Conservation (phyloP, 2,797 vertebrate genomes). For the Rhabdomys pumilio region DNA sequence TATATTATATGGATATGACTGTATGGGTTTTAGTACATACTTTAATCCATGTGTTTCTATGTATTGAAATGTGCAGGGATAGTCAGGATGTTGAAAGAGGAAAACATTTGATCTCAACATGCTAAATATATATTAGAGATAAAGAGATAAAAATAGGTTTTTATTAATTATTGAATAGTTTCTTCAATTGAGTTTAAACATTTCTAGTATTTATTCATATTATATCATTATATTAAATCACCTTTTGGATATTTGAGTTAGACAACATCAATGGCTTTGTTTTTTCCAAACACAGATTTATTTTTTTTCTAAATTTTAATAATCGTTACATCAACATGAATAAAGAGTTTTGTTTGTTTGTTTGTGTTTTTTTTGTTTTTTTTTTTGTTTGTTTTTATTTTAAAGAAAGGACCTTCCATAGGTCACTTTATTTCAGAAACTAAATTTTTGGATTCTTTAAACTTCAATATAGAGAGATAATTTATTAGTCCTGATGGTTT, state of each 20-base stretch:
- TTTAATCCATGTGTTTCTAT: not conserved
- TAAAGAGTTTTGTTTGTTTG: constrained; percentile 36
- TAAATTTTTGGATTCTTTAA: not conserved
- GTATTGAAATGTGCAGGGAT: not conserved
- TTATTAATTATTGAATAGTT: not conserved
- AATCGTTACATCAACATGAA: not conserved
- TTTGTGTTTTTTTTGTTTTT: not conserved
- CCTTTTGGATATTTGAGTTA: not conserved
- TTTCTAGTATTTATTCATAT: not conserved
- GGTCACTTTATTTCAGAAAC: not conserved
- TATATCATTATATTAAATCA: not conserved
- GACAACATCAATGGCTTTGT: not conserved
- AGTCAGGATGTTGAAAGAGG: not conserved
- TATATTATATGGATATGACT: not conserved
- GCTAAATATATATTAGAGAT: not conserved
- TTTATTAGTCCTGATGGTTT: constrained; percentile 38
- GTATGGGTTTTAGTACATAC: not conserved
- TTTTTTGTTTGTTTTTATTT: too few species aligned
- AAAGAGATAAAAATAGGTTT: not conserved
- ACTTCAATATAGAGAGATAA: not conserved
- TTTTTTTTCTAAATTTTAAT: constrained; percentile 30
- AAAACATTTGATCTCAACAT: constrained; percentile 7
- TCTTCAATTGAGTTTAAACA: not conserved
- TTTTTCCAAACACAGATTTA: not conserved
- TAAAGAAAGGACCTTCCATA: not conserved